A percentile compares a stretch with the other conserved stretches of the same genome.
phyloP scores from a whole-genome alignment of 2,888 invertebrate species.

The Eristalinus sepulchralis region DNA sequence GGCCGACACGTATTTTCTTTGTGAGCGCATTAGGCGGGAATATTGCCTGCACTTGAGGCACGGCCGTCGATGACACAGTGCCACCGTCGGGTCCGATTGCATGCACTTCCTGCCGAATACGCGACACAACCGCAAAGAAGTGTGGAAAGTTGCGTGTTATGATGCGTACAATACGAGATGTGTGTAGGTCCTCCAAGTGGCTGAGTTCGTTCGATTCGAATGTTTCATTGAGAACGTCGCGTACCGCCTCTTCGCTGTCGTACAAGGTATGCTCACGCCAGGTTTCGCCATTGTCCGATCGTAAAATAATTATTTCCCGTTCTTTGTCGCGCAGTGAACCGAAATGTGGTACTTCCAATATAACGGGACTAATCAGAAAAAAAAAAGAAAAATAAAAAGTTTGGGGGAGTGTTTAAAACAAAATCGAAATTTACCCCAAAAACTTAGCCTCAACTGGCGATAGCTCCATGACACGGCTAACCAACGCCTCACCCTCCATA shows the following conservation, averaged over 20 bases:
- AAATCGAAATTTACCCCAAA: constrained; percentile 87
- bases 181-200: constrained; percentile 91
- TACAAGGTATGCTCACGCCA: constrained; percentile 98
- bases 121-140: constrained; percentile 97
- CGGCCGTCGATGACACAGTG: constrained; percentile 95
- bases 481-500: constrained; percentile 99
- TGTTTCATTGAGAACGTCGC: constrained; percentile 95
- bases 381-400: background rate
- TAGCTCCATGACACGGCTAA: constrained; percentile 95
- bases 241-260: constrained; percentile 92
- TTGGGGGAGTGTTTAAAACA: background rate
- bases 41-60: constrained; percentile 91
- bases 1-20: constrained; percentile 99
- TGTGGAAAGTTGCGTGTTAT: constrained; percentile 98
- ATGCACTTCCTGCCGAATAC: constrained; percentile 97
- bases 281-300: constrained; percentile 98
- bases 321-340: constrained; percentile 96
- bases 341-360: constrained; percentile 98
- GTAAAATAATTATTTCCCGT: constrained; percentile 96
- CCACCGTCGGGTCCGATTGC: constrained; percentile 99
- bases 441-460: constrained; percentile 98
- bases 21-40: constrained; percentile 98
- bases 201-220: constrained; percentile 86
- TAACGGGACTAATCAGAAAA: constrained; percentile 86
- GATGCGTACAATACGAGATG: constrained; percentile 95